Percentiles rank a stretch among this genome's conserved stretches.
phyloP scores from a whole-genome alignment of 2,797 vertebrate species.

The Tinamus major region DNA sequence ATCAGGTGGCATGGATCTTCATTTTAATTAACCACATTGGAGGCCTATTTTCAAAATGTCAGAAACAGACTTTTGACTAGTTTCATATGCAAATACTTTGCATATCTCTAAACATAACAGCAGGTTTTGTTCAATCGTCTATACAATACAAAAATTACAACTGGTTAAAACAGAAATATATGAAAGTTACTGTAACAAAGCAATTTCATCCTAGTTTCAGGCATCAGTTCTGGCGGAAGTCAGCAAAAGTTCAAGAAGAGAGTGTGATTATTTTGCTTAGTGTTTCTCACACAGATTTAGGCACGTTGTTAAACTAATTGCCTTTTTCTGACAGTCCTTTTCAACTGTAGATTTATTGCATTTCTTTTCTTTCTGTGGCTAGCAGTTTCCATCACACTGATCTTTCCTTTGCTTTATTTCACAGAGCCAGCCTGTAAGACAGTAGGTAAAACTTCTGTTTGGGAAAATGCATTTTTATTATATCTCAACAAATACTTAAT shows the following conservation, averaged over 20 bases:
- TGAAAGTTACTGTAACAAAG: not conserved
- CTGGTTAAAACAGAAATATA: not conserved
- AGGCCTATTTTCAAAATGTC: not conserved
- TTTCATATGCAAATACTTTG: not conserved
- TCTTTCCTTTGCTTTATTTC: conserved; percentile 7
- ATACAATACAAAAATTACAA: not conserved
- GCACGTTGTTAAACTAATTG: not conserved
- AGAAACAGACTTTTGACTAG: not conserved
- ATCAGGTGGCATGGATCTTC: not conserved
- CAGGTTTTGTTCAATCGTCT: not conserved
- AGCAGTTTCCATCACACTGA: not conserved
- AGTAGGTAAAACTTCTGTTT: conserved; percentile 8
- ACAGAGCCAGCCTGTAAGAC: not conserved
- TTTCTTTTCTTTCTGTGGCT: too few relatives aligned
- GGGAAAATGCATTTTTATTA: conserved; percentile 21
- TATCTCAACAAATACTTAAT: conserved; percentile 35
- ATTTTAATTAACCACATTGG: not conserved
- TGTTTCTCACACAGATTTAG: not conserved
- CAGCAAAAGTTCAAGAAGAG: not conserved
- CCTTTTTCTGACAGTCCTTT: not conserved
- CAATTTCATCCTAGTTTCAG: not conserved
- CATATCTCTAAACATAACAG: not conserved
- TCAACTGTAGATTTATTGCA: not conserved
- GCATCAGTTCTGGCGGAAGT: not conserved
- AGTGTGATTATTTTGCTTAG: not conserved